A percentile compares a stretch with the other conserved stretches of the same genome.
phyloP scores from a whole-genome alignment of 2,797 vertebrate species.

The Dipus sagitta region DNA sequence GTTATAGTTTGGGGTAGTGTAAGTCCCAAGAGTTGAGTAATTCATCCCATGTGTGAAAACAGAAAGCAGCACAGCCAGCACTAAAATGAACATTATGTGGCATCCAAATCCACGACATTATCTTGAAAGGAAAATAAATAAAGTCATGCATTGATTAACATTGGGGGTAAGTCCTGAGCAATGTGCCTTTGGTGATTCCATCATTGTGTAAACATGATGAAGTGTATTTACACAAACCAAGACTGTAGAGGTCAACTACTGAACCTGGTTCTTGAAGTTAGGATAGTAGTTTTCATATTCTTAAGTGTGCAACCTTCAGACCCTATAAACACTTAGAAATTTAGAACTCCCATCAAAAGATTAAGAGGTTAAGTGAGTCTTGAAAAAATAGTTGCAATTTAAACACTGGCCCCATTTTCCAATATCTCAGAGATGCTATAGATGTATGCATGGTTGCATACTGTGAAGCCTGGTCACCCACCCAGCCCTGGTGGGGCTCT shows the following conservation, averaged over 20 bases:
- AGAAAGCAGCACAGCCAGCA: background rate
- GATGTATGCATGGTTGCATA: background rate
- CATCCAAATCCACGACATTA: slow-evolving; percentile 2
- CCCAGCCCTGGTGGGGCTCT: background rate
- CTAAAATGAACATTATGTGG: slow-evolving; percentile 41
- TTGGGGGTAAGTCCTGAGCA: background rate
- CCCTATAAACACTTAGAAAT: background rate
- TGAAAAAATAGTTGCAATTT: background rate
- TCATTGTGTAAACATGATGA: background rate
- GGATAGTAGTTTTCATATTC: background rate
- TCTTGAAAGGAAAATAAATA: slow-evolving; percentile 10
- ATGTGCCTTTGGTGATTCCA: background rate
- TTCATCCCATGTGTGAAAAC: background rate
- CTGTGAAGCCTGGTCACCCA: background rate
- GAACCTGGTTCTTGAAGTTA: background rate
- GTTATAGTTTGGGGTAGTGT: background rate
- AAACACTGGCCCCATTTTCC: background rate
- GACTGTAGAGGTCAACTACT: background rate
- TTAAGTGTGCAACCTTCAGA: background rate
- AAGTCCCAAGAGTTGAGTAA: background rate
- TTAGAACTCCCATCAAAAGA: background rate
- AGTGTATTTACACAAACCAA: background rate
- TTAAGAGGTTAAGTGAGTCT: background rate
- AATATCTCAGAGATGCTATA: background rate
- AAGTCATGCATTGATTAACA: background rate